A percentile compares a stretch with the other conserved stretches of the same genome.
These are phyloP conservation scores for Drosophila suzukii DNA, from an alignment of 1,140 invertebrate genomes.

Conservation along the genomic window DNA sequence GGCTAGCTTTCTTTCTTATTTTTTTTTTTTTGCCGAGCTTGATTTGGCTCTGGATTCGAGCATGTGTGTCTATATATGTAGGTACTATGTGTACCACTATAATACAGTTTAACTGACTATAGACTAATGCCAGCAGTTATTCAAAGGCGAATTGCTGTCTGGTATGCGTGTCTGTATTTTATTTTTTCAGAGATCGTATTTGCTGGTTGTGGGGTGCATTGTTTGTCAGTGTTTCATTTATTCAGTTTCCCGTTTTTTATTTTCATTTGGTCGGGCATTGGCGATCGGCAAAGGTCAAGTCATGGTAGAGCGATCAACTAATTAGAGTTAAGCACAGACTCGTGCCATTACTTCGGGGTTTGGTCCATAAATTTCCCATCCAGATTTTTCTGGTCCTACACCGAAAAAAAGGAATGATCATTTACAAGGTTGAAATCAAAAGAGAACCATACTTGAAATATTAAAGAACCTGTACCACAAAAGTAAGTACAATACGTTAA, in stretches of 20 bases:
- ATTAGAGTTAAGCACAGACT: constrained; percentile 61
- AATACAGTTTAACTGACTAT: constrained; percentile 69
- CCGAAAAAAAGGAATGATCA: neutral
- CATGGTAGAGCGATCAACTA: constrained; percentile 77
- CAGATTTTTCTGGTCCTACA: neutral
- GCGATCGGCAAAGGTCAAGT: constrained; percentile 66
- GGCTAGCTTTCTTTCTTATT: neutral
- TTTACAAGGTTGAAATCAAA: neutral
- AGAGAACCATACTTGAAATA: neutral
- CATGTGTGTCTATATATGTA: constrained; percentile 3
- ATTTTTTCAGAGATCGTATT: constrained; percentile 10
- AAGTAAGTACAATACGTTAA: constrained; percentile 20
- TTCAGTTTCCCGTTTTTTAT: constrained; percentile 12
- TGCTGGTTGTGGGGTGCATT: constrained; percentile 31
- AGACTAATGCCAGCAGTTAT: constrained; percentile 52
- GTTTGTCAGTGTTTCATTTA: constrained; percentile 28
- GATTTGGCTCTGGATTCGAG: constrained; percentile 46
- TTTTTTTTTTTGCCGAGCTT: constrained; percentile 61
- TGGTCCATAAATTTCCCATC: constrained; percentile 6
- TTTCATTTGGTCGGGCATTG: constrained; percentile 16
- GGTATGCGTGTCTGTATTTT: constrained; percentile 15
- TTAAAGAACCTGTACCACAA: neutral
- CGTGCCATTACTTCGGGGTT: constrained; percentile 54
- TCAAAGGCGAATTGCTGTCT: constrained; percentile 44
- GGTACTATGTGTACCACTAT: constrained; percentile 31